Percentiles rank a stretch among this genome's conserved stretches.
phyloP scores from a whole-genome alignment of 2,113 vertebrate species.

The Tragelaphus imberbis region DNA sequence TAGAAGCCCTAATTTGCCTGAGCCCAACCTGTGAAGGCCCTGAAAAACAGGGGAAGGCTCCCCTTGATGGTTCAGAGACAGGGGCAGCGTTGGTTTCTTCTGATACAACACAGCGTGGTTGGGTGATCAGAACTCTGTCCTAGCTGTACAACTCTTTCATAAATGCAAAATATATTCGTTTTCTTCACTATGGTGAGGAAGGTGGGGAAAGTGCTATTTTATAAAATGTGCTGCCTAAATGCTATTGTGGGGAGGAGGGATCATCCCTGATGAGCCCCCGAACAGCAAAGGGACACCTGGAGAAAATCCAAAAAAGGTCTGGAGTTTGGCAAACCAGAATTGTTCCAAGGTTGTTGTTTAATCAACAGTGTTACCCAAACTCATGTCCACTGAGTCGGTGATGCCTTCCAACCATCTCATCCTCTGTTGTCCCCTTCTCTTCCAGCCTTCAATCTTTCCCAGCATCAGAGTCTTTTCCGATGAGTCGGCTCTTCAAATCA shows the following conservation, averaged over 20 bases:
- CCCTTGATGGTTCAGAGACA: neutral
- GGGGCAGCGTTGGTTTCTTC: fast-evolving
- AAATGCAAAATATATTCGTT: too few species aligned
- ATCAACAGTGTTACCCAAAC: neutral
- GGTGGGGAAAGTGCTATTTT: neutral
- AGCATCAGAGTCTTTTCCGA: neutral
- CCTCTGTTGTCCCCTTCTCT: neutral
- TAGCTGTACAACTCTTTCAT: neutral
- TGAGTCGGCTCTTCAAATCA: neutral
- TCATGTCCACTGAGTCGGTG: neutral
- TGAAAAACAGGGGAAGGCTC: neutral
- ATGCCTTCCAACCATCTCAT: neutral
- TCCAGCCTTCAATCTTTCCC: neutral
- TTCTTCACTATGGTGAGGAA: neutral
- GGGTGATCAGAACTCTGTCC: neutral
- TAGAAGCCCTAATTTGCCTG: neutral
- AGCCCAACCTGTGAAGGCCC: too few species aligned
- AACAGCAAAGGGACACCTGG: neutral
- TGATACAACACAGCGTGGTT: neutral
- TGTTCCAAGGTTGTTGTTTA: neutral
- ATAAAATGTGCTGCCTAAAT: neutral
- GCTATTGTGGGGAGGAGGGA: neutral
- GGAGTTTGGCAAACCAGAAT: neutral
- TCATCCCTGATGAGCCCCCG: neutral
- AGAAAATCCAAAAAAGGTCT: neutral